phyloP scores from a whole-genome alignment of 1,140 invertebrate genomes.

The Orius insidiosus region DNA sequence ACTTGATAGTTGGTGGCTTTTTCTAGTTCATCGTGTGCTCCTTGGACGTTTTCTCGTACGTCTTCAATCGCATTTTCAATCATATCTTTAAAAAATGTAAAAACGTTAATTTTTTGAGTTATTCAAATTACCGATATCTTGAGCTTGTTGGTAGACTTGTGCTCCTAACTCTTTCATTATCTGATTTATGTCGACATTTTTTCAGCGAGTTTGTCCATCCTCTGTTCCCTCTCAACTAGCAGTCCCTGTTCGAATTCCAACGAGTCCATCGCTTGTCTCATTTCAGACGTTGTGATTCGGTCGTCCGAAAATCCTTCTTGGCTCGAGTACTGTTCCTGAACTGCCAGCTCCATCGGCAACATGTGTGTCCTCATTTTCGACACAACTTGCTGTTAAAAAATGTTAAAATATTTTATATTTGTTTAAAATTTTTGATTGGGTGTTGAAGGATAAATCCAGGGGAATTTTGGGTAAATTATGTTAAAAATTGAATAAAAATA shows the following conservation, averaged over 20 bases:
- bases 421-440: too few relatives aligned
- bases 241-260: conserved; percentile 62
- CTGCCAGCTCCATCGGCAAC: too few relatives aligned
- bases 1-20: conserved; percentile 58
- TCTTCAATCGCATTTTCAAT: conserved; percentile 77
- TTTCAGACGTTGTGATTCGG: not conserved
- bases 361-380: too few relatives aligned
- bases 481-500: too few relatives aligned
- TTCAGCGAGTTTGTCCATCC: conserved; percentile 56
- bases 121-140: conserved; percentile 50
- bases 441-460: too few relatives aligned
- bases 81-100: conserved; percentile 41
- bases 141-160: conserved; percentile 64
- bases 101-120: too few relatives aligned
- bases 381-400: too few relatives aligned
- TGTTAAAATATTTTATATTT: too few relatives aligned
- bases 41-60: conserved; percentile 56
- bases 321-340: too few relatives aligned
- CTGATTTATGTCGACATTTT: conserved; percentile 82
- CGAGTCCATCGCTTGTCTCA: conserved; percentile 22
- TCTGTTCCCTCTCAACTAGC: conserved; percentile 50
- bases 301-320: too few relatives aligned
- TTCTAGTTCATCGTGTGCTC: conserved; percentile 52
- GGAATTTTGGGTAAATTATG: too few relatives aligned
- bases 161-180: conserved; percentile 78